A percentile compares a stretch with the other conserved stretches of the same genome.
phyloP scores from a whole-genome alignment of 2,888 invertebrate genomes.

The Diaphora mendica region DNA sequence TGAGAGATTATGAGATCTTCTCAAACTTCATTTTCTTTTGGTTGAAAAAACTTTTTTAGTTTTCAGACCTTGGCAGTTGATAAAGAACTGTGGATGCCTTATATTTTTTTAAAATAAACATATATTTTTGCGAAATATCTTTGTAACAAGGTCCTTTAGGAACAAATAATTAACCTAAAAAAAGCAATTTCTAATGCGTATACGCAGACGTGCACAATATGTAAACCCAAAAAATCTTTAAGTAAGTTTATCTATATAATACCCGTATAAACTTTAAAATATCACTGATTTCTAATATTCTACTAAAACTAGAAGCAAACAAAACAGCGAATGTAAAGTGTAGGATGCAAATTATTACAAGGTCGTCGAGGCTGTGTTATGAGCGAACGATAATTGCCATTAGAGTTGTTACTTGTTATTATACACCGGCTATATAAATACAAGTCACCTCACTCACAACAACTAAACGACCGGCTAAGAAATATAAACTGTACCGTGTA shows the following conservation, averaged over 20 bases:
- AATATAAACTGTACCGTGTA: conserved; percentile 3
- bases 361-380: conserved; percentile 67
- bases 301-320: conserved; percentile 16
- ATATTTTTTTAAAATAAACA: background rate
- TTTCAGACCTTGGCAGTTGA: background rate
- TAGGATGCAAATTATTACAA: conserved; percentile 76
- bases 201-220: background rate
- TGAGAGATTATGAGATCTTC: background rate
- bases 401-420: conserved; percentile 66
- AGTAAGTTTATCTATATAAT: background rate
- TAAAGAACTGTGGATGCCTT: background rate
- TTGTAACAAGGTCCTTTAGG: background rate
- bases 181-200: background rate
- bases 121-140: no score
- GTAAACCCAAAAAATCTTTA: background rate
- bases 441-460: conserved; percentile 10
- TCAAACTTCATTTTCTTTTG: background rate
- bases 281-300: background rate
- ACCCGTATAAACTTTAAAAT: no score
- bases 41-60: background rate
- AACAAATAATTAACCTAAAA: background rate
- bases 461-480: background rate
- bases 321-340: conserved; percentile 51
- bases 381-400: conserved; percentile 66
- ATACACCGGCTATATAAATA: conserved; percentile 29